Conservation (phyloP, 2,888 invertebrate genomes). For the Melitaea athalia region DNA sequence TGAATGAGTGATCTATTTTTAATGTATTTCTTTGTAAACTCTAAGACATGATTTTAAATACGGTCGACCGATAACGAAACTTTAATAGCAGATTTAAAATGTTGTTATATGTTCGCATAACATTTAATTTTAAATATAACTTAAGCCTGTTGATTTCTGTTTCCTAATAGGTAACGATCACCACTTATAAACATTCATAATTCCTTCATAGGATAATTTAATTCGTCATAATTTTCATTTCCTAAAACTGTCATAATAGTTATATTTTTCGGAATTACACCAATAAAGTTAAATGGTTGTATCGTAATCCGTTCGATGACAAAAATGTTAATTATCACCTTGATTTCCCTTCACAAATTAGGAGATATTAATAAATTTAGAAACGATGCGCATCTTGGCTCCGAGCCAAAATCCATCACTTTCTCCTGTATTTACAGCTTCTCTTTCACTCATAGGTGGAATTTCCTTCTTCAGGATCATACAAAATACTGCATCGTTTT, state of each 20-base stretch:
- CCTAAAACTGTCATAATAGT: slow-evolving; percentile 43
- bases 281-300: slow-evolving; percentile 56
- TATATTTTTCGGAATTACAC: slow-evolving; percentile 47
- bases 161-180: neutral
- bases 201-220: slow-evolving; percentile 16
- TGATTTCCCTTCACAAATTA: slow-evolving; percentile 71
- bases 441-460: slow-evolving; percentile 53
- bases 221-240: slow-evolving; percentile 20
- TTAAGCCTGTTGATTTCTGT: neutral
- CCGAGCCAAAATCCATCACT: slow-evolving; percentile 63
- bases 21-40: slow-evolving; percentile 34
- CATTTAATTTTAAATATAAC: neutral
- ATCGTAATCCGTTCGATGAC: slow-evolving; percentile 69
- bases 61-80: slow-evolving; percentile 19
- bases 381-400: slow-evolving; percentile 57
- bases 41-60: slow-evolving; percentile 29
- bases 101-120: neutral
- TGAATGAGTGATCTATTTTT: slow-evolving; percentile 38
- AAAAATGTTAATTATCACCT: slow-evolving; percentile 71
- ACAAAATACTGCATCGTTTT: slow-evolving; percentile 72
- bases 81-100: slow-evolving; percentile 15
- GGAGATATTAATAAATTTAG: slow-evolving; percentile 70
- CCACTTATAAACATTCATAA: neutral
- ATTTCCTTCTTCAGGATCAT: slow-evolving; percentile 46
- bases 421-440: slow-evolving; percentile 62